Evolutionary conservation across 2,888 invertebrate species (phyloP), one percentile per base, ranked within the genome.

Genomic region (Xanthia icteritia): DNA sequence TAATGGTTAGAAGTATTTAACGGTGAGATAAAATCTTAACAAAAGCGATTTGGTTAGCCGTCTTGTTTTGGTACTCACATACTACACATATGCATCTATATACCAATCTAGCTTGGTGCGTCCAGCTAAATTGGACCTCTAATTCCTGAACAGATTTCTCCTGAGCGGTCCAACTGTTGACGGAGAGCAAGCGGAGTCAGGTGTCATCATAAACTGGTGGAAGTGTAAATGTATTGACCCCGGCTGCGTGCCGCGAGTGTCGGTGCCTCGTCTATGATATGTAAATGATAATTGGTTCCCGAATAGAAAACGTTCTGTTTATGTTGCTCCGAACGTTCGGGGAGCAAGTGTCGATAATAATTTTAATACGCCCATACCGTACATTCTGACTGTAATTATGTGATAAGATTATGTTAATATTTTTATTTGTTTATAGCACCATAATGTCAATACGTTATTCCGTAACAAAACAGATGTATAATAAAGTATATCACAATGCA

Each of bases 1-100:
- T 95, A 95, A 95, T 95, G 95, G 95, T 94, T 95, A 94, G 93
- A 96, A 96, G 95, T 96, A 96, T 96, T 96, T 96, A 96, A 96
- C 95, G 94, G 94, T 91, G 92, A 96, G 96, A 96, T 96, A 96
- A 95, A 96, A 96, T 96, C 96, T 96, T 94, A 95, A 96, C 96
- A 96, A 96, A 96, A 93, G 95, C 95, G 95, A 96, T 96, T 96
- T 95, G 95, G 96, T 95, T 93, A 94, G 95, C 95, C 95, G 95
- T 95, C 96, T 95, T 95, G 95, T 96, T 96, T 96, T 93, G 94
- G 95, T 95, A 95, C 94, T 94, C 93, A 93, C 94, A 93, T 92
- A 92, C 91, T 93, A 93, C 95, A 94, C 93, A 93, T 95, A 95
- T 94, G 95, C 93, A 92, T 93, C 93, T 95, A 95, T 95, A 94